Conservation (phyloP, 2,113 vertebrate genomes). For the Pogona vitticeps region DNA sequence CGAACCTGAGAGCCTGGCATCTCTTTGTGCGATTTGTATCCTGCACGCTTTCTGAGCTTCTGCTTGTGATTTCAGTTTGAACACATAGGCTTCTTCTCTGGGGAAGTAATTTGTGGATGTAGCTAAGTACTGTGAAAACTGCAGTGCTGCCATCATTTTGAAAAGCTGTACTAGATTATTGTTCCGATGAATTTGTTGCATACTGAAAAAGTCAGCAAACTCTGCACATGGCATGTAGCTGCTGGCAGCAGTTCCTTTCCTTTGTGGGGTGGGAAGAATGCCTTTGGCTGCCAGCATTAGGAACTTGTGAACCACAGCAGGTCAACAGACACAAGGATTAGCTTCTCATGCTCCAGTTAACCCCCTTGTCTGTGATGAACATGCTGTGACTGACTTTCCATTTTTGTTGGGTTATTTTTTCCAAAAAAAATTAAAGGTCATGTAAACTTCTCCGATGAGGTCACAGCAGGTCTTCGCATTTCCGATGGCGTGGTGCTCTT, state of each 20-base stretch:
- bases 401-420: conserved; percentile 25
- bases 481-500: conserved; percentile 96
- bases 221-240: not conserved
- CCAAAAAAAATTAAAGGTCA: conserved; percentile 79
- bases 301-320: not conserved
- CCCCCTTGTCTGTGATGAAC: not conserved
- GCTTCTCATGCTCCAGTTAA: not conserved
- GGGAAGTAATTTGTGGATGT: conserved; percentile 44
- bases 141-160: not conserved
- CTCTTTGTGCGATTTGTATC: not conserved
- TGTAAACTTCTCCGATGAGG: conserved; percentile 97
- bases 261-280: not conserved
- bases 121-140: conserved; percentile 27
- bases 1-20: not conserved
- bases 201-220: not conserved
- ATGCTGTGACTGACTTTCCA: not conserved
- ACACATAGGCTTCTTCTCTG: not conserved
- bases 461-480: conserved; percentile 93
- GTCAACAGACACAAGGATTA: not conserved
- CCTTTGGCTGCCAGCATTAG: not conserved
- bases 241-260: not conserved
- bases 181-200: not conserved
- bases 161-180: not conserved
- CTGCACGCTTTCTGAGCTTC: not conserved
- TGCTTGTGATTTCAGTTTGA: not conserved